phyloP scores from a whole-genome alignment of 2,797 vertebrate species.

The Allobates femoralis region DNA sequence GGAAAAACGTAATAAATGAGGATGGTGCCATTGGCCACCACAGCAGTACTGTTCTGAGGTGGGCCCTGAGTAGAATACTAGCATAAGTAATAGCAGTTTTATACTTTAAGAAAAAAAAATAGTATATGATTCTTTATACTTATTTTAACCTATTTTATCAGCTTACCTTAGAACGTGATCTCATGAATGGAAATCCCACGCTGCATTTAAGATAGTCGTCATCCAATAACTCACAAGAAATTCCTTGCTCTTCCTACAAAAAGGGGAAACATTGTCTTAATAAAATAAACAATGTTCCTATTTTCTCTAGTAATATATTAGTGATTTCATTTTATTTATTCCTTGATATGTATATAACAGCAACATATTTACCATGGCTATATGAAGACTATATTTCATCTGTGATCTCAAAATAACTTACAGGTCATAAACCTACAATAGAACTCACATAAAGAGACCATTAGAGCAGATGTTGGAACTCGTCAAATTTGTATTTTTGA shows the following conservation, averaged over 20 bases:
- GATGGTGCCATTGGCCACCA: not conserved
- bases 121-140: not conserved
- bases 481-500: too few species aligned
- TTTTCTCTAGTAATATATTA: not conserved
- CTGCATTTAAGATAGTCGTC: constrained; percentile 95
- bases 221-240: constrained; percentile 92
- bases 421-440: too few species aligned
- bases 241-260: constrained; percentile 92
- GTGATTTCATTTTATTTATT: not conserved
- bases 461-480: too few species aligned
- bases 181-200: constrained; percentile 99
- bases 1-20: not conserved
- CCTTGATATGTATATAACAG: not conserved
- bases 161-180: constrained; percentile 91
- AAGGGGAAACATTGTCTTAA: constrained; percentile 64
- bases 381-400: not conserved
- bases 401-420: not conserved
- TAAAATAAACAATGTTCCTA: not conserved
- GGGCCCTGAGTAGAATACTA: not conserved
- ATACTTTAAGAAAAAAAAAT: too few species aligned
- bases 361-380: not conserved
- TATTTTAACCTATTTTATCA: not conserved
- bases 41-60: not conserved
- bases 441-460: too few species aligned
- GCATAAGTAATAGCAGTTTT: too few species aligned